phyloP scores from a whole-genome alignment of 92 coral and sea anemone genomes.

The Phenganax subtilis region DNA sequence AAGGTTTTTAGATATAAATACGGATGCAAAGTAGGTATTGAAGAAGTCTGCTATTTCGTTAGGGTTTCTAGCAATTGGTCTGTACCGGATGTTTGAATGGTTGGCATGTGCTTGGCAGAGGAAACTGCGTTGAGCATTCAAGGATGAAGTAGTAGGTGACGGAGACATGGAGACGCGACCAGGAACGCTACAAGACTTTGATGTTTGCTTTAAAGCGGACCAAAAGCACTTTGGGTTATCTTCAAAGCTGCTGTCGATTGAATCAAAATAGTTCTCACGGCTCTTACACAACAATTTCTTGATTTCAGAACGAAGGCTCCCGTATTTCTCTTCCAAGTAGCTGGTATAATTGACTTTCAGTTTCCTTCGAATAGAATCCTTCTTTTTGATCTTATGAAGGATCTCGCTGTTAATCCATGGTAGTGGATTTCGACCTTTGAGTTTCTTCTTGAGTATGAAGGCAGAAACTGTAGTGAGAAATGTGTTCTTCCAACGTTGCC shows the following conservation, averaged over 20 bases:
- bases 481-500: neutral
- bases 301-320: neutral
- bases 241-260: too few species aligned
- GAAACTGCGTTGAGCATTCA: too few species aligned
- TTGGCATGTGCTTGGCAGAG: neutral
- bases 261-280: too few species aligned
- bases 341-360: neutral
- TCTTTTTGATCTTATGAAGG: neutral
- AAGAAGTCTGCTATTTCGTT: neutral
- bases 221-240: too few species aligned
- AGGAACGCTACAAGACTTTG: too few species aligned
- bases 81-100: neutral
- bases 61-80: neutral
- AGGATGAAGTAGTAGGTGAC: too few species aligned
- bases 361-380: constrained; percentile 9
- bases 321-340: neutral
- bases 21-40: constrained; percentile 18
- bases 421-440: neutral
- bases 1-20: constrained; percentile 7
- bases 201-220: too few species aligned
- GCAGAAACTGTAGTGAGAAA: constrained; percentile 4
- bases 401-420: constrained; percentile 8
- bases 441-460: neutral
- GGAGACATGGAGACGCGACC: too few species aligned
- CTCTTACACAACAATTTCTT: neutral